phyloP scores from a whole-genome alignment of 2,797 vertebrate genomes.

The Yasuhikotakia modesta region DNA sequence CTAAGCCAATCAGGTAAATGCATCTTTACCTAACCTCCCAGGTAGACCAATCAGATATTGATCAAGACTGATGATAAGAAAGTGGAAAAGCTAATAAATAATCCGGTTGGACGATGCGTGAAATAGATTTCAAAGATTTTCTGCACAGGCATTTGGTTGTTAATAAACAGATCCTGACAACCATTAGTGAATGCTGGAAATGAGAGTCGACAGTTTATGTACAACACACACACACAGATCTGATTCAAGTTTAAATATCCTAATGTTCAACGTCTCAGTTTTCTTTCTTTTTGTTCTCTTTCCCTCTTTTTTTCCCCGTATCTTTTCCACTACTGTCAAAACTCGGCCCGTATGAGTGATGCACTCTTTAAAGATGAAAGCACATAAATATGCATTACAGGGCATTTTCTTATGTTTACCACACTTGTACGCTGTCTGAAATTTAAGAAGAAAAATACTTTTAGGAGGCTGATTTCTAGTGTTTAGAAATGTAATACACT shows the following conservation, averaged over 20 bases:
- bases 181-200: constrained; percentile 48
- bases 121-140: constrained; percentile 59
- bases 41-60: constrained; percentile 57
- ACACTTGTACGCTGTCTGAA: neutral
- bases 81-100: constrained; percentile 55
- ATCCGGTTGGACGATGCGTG: constrained; percentile 55
- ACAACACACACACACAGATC: constrained; percentile 30
- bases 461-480: neutral
- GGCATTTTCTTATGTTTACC: neutral
- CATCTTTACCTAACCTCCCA: constrained; percentile 33
- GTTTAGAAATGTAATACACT: neutral
- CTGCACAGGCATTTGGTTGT: constrained; percentile 40
- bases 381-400: neutral
- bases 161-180: constrained; percentile 55
- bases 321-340: neutral
- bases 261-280: constrained; percentile 1
- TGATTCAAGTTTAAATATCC: constrained; percentile 18
- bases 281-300: neutral
- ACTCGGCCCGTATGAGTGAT: neutral
- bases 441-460: neutral
- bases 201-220: constrained; percentile 50
- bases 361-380: neutral
- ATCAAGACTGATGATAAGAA: constrained; percentile 48
- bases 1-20: constrained; percentile 48
- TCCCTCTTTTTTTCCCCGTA: constrained; percentile 4